These are phyloP conservation scores for Lagenorhynchus albirostris DNA, from an alignment of 2,113 vertebrate species.

Conservation along the genomic window DNA sequence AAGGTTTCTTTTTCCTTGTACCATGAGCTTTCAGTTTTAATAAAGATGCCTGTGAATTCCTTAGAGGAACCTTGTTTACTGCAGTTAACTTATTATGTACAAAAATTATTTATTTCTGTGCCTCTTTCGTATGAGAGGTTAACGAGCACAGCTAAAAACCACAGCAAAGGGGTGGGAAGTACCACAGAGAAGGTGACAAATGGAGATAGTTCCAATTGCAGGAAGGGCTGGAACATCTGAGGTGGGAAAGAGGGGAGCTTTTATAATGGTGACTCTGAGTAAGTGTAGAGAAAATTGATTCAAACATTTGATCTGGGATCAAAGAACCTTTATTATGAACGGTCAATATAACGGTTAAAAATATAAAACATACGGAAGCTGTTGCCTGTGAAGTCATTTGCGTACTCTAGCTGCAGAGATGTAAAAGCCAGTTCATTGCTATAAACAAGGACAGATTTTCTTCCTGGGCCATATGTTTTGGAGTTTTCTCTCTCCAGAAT, in stretches of 20 bases:
- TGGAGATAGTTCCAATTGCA: slow-evolving; percentile 54
- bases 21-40: background rate
- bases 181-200: slow-evolving; percentile 52
- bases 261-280: slow-evolving; percentile 66
- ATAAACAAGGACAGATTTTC: slow-evolving; percentile 80
- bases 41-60: slow-evolving; percentile 42
- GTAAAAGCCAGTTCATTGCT: slow-evolving; percentile 71
- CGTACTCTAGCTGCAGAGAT: slow-evolving; percentile 71
- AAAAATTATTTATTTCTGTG: slow-evolving; percentile 42
- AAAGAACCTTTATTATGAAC: slow-evolving; percentile 77
- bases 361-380: slow-evolving; percentile 73
- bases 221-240: slow-evolving; percentile 31
- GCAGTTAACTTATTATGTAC: slow-evolving; percentile 32
- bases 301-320: slow-evolving; percentile 79
- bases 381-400: slow-evolving; percentile 78
- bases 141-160: slow-evolving; percentile 63
- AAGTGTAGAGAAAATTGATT: slow-evolving; percentile 75
- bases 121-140: slow-evolving; percentile 36
- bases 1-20: slow-evolving; percentile 31
- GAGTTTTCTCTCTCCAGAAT: slow-evolving; percentile 63
- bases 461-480: slow-evolving; percentile 71
- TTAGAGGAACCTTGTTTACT: slow-evolving; percentile 26
- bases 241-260: slow-evolving; percentile 35
- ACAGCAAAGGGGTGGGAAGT: slow-evolving; percentile 50
- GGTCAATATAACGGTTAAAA: slow-evolving; percentile 78